These are phyloP conservation scores for Fissipunctia ypsillon DNA, from an alignment of 2,888 invertebrate species.

Conservation along the genomic window DNA sequence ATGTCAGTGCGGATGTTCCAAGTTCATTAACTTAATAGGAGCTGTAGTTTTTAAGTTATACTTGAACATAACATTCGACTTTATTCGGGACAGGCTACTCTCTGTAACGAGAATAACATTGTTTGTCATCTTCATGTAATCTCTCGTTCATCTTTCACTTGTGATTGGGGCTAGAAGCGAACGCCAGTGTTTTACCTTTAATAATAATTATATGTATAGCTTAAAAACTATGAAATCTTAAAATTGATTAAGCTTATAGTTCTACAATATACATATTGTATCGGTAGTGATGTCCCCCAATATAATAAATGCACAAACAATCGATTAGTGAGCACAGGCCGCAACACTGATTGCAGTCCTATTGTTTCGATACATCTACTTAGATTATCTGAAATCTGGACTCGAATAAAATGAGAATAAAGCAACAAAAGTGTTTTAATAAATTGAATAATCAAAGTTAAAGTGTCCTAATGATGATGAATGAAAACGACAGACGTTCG, in stretches of 20 bases:
- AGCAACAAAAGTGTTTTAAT: not conserved
- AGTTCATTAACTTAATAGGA: slow-evolving; percentile 33
- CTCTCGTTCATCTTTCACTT: not conserved
- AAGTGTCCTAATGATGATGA: not conserved
- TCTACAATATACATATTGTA: not conserved
- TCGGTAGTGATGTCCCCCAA: not conserved
- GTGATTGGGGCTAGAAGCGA: not conserved
- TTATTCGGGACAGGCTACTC: not conserved
- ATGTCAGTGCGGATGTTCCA: slow-evolving; percentile 17
- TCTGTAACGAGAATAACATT: not conserved
- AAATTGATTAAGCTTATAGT: not conserved
- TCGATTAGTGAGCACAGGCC: slow-evolving; percentile 25
- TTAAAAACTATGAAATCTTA: not conserved
- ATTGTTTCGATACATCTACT: slow-evolving; percentile 52
- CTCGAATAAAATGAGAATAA: slow-evolving; percentile 7
- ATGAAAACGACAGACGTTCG: not conserved
- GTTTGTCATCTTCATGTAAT: not conserved
- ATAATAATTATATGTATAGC: not conserved
- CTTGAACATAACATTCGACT: not conserved
- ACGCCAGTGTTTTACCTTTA: not conserved
- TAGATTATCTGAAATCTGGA: slow-evolving; percentile 29
- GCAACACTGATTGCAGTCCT: slow-evolving; percentile 55
- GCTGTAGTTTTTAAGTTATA: slow-evolving; percentile 6
- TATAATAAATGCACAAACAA: slow-evolving; percentile 54
- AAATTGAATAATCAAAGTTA: not conserved